phyloP scores from a whole-genome alignment of 2,113 vertebrate genomes.

The Cephalophus harveyi region DNA sequence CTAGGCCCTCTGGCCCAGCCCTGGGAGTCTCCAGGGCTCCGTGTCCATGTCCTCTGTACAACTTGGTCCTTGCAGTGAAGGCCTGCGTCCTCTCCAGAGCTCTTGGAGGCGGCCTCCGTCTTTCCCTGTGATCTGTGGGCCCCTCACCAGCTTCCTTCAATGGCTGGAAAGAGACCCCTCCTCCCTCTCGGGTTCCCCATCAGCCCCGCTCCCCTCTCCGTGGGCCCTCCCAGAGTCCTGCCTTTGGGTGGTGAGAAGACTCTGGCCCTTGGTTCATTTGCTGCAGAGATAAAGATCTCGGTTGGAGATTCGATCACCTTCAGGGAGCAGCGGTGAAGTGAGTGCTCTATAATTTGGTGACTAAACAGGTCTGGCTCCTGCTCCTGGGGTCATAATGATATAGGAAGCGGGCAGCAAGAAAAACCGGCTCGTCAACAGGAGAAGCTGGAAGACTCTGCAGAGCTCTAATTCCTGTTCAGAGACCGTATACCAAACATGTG shows the following conservation, averaged over 20 bases:
- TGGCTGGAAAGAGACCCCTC: not conserved
- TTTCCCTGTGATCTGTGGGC: not conserved
- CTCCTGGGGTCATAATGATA: not conserved
- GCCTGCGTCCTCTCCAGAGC: not conserved
- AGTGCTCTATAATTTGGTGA: not conserved
- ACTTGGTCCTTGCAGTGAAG: not conserved
- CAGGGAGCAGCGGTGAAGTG: not conserved
- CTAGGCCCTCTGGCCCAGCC: too few species aligned
- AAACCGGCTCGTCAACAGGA: conserved; percentile 10
- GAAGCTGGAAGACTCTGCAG: not conserved
- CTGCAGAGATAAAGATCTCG: conserved; percentile 35
- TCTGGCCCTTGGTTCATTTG: not conserved
- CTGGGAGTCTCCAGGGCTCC: too few species aligned
- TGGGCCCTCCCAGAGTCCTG: not conserved
- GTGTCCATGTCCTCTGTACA: not conserved
- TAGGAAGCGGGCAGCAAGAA: not conserved
- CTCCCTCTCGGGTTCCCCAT: not conserved
- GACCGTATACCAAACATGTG: not conserved
- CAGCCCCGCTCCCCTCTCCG: not conserved
- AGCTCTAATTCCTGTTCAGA: not conserved
- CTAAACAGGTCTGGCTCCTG: not conserved
- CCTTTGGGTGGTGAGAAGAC: not conserved
- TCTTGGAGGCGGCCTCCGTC: rapidly evolving
- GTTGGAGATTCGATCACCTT: not conserved
- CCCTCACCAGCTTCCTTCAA: not conserved